Evolutionary conservation across 2,113 vertebrate genomes (phyloP).

Genomic region (Phaethornis superciliosus): DNA sequence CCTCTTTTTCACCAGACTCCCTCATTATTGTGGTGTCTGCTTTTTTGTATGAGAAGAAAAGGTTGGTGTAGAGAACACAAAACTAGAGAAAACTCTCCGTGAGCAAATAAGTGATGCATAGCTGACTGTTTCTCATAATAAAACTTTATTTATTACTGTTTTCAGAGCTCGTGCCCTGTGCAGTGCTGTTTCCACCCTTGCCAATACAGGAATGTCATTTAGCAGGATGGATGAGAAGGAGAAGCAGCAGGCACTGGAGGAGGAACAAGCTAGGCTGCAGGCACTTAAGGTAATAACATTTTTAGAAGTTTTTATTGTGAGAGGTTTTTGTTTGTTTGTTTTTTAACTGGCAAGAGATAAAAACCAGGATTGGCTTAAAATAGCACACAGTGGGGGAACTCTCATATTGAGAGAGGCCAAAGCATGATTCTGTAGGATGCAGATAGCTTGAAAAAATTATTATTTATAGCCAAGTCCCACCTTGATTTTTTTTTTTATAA

Average conservation of each 20-base stretch:
- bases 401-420: background rate
- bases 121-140: background rate
- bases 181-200: slow-evolving; percentile 88
- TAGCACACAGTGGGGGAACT: background rate
- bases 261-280: slow-evolving; percentile 89
- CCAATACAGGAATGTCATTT: slow-evolving; percentile 87
- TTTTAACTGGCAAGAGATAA: background rate
- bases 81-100: background rate
- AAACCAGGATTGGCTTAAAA: background rate
- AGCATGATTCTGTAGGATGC: background rate
- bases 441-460: background rate
- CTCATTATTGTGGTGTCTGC: background rate
- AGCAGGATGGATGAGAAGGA: slow-evolving; percentile 89
- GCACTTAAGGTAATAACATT: slow-evolving; percentile 83
- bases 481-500: background rate
- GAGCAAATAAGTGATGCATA: background rate
- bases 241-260: slow-evolving; percentile 89
- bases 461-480: background rate
- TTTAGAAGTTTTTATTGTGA: background rate
- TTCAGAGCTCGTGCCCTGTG: slow-evolving; percentile 86
- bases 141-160: background rate
- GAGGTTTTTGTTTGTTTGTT: too few relatives aligned
- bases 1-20: background rate
- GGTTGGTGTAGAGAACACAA: background rate
- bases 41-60: background rate